Conservation (phyloP, 1,140 invertebrate species). For the Sinella curviseta region DNA sequence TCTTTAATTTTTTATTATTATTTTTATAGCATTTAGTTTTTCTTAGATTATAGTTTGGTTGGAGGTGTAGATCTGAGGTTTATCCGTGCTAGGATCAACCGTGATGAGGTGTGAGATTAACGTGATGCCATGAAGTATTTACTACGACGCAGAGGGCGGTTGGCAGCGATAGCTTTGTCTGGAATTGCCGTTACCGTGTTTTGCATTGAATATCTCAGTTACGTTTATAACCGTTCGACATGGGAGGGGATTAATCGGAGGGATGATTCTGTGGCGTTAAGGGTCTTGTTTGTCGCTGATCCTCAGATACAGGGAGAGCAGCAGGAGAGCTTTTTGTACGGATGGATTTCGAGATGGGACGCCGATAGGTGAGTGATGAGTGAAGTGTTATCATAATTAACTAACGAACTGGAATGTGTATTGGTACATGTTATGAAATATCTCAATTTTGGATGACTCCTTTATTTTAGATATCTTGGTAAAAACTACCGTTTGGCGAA, state of each 20-base stretch:
- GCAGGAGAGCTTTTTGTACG: slow-evolving; percentile 64
- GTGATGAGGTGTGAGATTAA: not conserved
- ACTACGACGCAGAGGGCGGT: not conserved
- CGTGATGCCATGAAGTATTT: not conserved
- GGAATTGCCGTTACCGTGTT: slow-evolving; percentile 25
- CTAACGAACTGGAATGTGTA: not conserved
- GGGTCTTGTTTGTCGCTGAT: slow-evolving; percentile 83
- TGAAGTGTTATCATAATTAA: too few relatives aligned
- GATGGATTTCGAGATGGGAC: slow-evolving; percentile 69
- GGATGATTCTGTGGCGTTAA: slow-evolving; percentile 59
- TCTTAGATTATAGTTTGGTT: too few relatives aligned
- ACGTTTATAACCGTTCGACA: slow-evolving; percentile 29
- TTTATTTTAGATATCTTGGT: slow-evolving; percentile 67
- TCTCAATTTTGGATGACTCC: not conserved
- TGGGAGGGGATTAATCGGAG: slow-evolving; percentile 27
- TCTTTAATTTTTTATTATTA: too few relatives aligned
- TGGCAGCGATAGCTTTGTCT: not conserved
- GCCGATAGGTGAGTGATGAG: slow-evolving; percentile 71
- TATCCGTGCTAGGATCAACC: too few relatives aligned
- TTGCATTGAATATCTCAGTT: slow-evolving; percentile 44
- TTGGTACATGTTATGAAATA: slow-evolving; percentile 1
- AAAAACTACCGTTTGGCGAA: slow-evolving; percentile 75
- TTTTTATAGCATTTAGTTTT: too few relatives aligned
- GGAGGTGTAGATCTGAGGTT: too few relatives aligned
- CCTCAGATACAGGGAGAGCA: slow-evolving; percentile 83